Conservation (phyloP, 2,797 vertebrate species). For the Brotula barbata region DNA sequence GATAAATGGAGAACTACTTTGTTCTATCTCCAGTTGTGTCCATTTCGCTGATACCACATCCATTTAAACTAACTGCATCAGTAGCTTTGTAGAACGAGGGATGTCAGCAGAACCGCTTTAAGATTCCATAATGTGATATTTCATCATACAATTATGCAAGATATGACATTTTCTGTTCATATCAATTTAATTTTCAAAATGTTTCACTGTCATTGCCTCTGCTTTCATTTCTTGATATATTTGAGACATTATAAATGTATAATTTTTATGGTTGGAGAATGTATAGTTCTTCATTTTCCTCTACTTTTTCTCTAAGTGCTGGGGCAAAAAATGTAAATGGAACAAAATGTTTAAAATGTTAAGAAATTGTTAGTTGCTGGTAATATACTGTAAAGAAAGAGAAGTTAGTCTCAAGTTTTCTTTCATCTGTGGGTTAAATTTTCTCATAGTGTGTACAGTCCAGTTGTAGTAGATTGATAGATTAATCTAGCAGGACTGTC, state of each 20-base stretch:
- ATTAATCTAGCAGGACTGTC: slow-evolving; percentile 40
- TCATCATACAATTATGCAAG: slow-evolving; percentile 56
- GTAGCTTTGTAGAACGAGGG: slow-evolving; percentile 3
- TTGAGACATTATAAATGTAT: slow-evolving; percentile 48
- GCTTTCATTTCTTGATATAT: slow-evolving; percentile 48
- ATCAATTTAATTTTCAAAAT: slow-evolving; percentile 42
- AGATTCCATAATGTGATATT: slow-evolving; percentile 14
- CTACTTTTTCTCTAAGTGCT: slow-evolving; percentile 38
- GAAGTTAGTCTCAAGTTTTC: slow-evolving; percentile 16
- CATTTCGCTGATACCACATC: slow-evolving; percentile 27
- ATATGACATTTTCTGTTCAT: slow-evolving; percentile 21
- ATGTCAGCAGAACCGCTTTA: slow-evolving; percentile 13
- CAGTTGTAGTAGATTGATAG: slow-evolving; percentile 31
- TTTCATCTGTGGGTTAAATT: slow-evolving; percentile 15
- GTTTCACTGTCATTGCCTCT: slow-evolving; percentile 46
- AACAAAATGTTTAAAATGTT: slow-evolving; percentile 13
- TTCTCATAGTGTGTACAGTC: slow-evolving; percentile 10
- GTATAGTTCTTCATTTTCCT: slow-evolving; percentile 30
- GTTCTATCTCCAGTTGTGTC: slow-evolving; percentile 19
- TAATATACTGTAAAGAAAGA: slow-evolving; percentile 23
- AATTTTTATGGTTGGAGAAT: slow-evolving; percentile 50
- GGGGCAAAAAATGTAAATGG: slow-evolving; percentile 37
- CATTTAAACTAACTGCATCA: slow-evolving; percentile 18
- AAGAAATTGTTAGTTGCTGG: slow-evolving; percentile 1
- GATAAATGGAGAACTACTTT: slow-evolving; percentile 13